Conservation (phyloP, 2,888 invertebrate genomes). For the Spodoptera picta region DNA sequence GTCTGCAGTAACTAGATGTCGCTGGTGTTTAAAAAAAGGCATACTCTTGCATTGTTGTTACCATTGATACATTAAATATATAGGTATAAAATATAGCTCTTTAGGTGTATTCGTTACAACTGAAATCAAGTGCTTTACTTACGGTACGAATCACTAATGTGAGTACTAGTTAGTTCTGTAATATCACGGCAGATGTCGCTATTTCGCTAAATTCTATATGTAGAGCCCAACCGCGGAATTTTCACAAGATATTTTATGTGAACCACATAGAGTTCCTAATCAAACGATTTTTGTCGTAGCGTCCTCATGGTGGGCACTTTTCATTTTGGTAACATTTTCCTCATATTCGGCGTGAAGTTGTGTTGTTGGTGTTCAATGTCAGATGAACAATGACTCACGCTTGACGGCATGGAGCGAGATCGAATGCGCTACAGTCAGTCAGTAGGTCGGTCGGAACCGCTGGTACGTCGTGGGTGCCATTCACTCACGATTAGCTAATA, state of each 20-base stretch:
- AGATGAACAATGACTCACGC: slow-evolving; percentile 67
- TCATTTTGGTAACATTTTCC: slow-evolving; percentile 42
- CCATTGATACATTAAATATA: not conserved
- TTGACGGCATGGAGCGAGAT: slow-evolving; percentile 52
- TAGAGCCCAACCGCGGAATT: slow-evolving; percentile 36
- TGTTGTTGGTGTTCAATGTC: slow-evolving; percentile 57
- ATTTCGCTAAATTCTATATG: slow-evolving; percentile 12
- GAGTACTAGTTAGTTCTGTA: slow-evolving; percentile 20
- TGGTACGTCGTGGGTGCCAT: slow-evolving; percentile 46
- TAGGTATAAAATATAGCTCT: not conserved
- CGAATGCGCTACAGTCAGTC: slow-evolving; percentile 67
- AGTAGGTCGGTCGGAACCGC: slow-evolving; percentile 68
- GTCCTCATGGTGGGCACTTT: slow-evolving; percentile 21
- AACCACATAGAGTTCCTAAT: slow-evolving; percentile 47
- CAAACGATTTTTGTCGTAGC: slow-evolving; percentile 19
- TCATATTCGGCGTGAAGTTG: slow-evolving; percentile 56
- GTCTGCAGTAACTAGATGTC: slow-evolving; percentile 32
- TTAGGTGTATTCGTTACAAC: not conserved
- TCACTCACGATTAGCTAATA: slow-evolving; percentile 62
- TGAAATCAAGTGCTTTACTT: not conserved
- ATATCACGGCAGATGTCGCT: slow-evolving; percentile 59
- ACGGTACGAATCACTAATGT: not conserved
- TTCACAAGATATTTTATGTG: slow-evolving; percentile 41
- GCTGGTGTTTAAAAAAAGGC: slow-evolving; percentile 2
- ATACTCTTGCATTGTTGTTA: not conserved